These are phyloP conservation scores for Virgularia gustaviana DNA, from an alignment of 92 coral and sea anemone species.

Conservation along the genomic window DNA sequence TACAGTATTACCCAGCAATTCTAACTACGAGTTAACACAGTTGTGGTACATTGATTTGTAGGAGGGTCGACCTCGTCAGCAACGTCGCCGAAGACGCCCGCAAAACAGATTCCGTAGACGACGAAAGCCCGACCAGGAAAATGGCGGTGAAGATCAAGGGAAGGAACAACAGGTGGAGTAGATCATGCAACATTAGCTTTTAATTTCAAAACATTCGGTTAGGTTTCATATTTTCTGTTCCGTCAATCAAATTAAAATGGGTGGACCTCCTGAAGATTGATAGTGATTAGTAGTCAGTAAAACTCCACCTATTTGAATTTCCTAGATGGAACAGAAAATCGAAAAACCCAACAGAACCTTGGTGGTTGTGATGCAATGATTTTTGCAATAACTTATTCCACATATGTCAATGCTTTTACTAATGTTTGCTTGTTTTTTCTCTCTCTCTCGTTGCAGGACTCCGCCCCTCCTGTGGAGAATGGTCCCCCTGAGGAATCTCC, in stretches of 20 bases:
- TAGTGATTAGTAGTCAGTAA: no score
- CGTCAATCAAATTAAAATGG: neutral
- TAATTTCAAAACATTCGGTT: neutral
- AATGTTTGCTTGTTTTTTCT: neutral
- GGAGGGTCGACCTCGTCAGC: constrained; percentile 68
- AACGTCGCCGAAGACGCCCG: constrained; percentile 67
- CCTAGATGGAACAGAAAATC: no score
- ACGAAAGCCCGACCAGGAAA: constrained; percentile 65
- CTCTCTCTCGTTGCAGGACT: constrained; percentile 2
- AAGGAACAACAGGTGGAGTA: constrained; percentile 38
- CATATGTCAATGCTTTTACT: neutral
- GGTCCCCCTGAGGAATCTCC: constrained; percentile 40
- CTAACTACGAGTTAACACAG: no score
- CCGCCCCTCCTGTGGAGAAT: constrained; percentile 38
- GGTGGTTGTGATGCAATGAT: neutral
- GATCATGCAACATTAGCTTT: no score
- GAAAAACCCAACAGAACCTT: no score
- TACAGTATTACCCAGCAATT: no score
- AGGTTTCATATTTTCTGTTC: neutral
- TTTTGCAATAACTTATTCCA: neutral
- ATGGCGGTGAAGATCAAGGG: constrained; percentile 58
- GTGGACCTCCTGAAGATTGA: no score
- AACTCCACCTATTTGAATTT: no score
- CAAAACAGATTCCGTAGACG: constrained; percentile 68
- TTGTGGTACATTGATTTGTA: neutral